These are phyloP conservation scores for Trisateles emortualis DNA, from an alignment of 2,888 invertebrate genomes.

Conservation along the genomic window DNA sequence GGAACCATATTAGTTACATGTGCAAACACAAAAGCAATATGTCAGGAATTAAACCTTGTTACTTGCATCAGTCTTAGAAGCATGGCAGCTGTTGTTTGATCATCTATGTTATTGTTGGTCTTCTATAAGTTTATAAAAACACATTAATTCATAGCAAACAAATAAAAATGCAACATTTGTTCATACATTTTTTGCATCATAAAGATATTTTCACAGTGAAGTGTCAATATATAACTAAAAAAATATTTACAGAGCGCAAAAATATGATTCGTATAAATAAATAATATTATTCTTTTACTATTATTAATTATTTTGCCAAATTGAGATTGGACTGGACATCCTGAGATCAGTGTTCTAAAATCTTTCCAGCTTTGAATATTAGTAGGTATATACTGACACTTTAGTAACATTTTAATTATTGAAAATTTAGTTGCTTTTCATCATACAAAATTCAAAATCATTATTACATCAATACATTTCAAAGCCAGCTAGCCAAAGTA, in stretches of 20 bases:
- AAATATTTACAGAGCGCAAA: too few species aligned
- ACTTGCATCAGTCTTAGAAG: conserved; percentile 85
- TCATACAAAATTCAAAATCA: not conserved
- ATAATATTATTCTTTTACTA: too few species aligned
- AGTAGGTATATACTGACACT: too few species aligned
- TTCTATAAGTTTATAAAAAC: conserved; percentile 81
- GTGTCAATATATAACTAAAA: not conserved
- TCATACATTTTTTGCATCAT: not conserved
- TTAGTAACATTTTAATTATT: too few species aligned
- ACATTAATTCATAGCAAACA: conserved; percentile 29
- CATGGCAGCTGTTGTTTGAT: conserved; percentile 69
- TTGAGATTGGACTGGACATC: too few species aligned
- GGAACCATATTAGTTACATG: conserved; percentile 44
- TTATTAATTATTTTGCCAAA: too few species aligned
- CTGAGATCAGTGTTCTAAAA: too few species aligned
- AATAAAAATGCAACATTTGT: not conserved
- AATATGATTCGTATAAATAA: too few species aligned
- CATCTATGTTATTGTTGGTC: conserved; percentile 82
- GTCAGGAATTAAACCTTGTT: conserved; percentile 71
- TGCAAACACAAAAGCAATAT: conserved; percentile 75
- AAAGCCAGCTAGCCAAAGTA: not conserved
- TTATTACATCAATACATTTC: not conserved
- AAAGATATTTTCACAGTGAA: too few species aligned
- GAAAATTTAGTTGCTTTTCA: too few species aligned
- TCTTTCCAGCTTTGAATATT: too few species aligned